A percentile compares a stretch with the other conserved stretches of the same genome.
These are phyloP conservation scores for Trichonephila clavata DNA, from an alignment of 1,140 invertebrate genomes.

Conservation along the genomic window DNA sequence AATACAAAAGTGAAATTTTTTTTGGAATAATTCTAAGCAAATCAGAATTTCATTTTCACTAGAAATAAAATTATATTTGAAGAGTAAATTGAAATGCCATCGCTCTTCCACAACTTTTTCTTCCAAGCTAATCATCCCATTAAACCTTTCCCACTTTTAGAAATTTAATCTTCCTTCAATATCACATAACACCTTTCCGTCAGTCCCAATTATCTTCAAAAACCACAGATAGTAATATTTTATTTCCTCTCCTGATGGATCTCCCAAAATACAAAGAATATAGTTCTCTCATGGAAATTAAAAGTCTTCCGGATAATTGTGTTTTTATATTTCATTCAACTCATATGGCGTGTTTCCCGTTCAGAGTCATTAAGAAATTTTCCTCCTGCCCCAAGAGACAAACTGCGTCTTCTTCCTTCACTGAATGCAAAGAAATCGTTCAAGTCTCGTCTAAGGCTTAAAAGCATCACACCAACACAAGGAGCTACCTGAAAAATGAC, in stretches of 20 bases:
- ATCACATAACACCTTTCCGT: not conserved
- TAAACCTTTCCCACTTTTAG: no score
- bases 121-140: no score
- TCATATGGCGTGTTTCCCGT: conserved; percentile 51
- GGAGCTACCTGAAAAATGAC: conserved; percentile 58
- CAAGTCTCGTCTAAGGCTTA: conserved; percentile 17
- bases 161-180: not conserved
- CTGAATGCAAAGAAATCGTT: conserved; percentile 30
- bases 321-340: not conserved
- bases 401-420: not conserved
- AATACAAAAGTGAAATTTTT: no score
- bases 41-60: no score
- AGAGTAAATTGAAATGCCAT: no score
- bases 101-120: no score
- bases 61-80: no score
- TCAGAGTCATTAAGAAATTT: conserved; percentile 46
- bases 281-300: conserved; percentile 35
- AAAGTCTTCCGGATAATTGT: not conserved
- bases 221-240: not conserved
- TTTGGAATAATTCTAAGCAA: no score
- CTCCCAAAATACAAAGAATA: not conserved
- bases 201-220: not conserved
- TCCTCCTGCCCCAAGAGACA: not conserved
- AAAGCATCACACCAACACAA: conserved; percentile 32
- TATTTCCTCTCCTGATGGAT: not conserved